Evolutionary conservation across 2,888 invertebrate genomes (phyloP), one percentile per base, ranked within the genome.

Genomic region (Spodoptera littoralis): DNA sequence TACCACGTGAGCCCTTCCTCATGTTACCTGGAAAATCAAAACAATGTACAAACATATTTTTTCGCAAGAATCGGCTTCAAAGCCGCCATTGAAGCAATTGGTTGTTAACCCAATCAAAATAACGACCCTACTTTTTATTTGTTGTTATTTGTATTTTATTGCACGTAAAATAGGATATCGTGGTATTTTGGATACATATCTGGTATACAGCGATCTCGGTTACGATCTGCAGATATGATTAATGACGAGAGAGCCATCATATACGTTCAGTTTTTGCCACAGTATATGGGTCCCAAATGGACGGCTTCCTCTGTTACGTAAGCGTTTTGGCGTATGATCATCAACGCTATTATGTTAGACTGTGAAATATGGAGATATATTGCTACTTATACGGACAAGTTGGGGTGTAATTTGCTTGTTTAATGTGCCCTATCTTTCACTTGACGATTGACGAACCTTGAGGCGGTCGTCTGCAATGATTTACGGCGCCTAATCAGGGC

Each of bases 291-390:
- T 65, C 69, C 60, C 67, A 83, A 82, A 84, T 84, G 82, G 76
- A 73, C 82, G 79, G 65, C 65, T 84, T 84, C 83, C 80, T 72
- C 66, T 74, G 73, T 73, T 79, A 65, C 65, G 64, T 77, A 73
- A 79, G 56, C 60, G 57, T 63, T 77, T 67, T 76, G 65, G 76
- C 67, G 67, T 71, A 76, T 69, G 73, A 73, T 74, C 69, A 77
- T 69, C 70, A 66, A 50, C 45, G 52, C 52, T 45, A 64, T 75
- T 73, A 67, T 73, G 65, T 65, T 54, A 63, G 65, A 47, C 66
- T 68, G 41, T 66, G 63, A 70, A 61, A 54, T 60, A 70, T 70
- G 60, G 59, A 64, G 70, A 73, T 63, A 18, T 65, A 73, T 74
- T 68, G 64, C 72, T 72, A 54, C 64, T 64, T 64, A 65, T 70